A percentile compares a stretch with the other conserved stretches of the same genome.
These are phyloP conservation scores for Hydractinia symbiolongicarpus DNA, from an alignment of 30 jellyfish, hydroid and myxozoan species.

Conservation along the genomic window DNA sequence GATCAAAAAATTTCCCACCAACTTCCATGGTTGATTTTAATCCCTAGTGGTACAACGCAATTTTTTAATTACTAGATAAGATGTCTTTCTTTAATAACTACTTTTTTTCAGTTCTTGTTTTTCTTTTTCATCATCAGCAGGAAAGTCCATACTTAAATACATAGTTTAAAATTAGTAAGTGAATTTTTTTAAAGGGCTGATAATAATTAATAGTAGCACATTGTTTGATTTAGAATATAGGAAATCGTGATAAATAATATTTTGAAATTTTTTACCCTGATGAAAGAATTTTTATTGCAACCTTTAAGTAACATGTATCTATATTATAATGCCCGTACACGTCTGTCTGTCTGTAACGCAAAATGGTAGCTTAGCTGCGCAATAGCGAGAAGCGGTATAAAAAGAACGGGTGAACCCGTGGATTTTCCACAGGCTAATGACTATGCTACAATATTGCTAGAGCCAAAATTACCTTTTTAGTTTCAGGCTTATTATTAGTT, in stretches of 20 bases:
- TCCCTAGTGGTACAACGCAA: background rate
- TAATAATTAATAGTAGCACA: no score
- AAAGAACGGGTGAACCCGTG: no score
- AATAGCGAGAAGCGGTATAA: no score
- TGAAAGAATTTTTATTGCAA: background rate
- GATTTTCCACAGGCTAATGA: background rate
- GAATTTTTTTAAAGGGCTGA: no score
- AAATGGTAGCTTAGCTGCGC: no score
- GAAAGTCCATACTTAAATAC: no score
- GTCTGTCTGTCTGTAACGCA: no score
- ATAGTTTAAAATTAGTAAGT: no score
- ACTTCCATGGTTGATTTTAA: conserved; percentile 73
- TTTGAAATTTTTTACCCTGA: no score
- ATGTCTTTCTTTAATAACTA: background rate
- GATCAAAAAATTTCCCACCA: conserved; percentile 85
- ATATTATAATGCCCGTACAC: no score
- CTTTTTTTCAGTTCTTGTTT: no score
- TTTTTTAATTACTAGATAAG: background rate
- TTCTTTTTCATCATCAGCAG: no score
- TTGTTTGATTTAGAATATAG: background rate
- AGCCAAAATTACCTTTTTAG: conserved; percentile 1
- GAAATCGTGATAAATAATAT: background rate
- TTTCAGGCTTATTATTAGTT: conserved; percentile 14
- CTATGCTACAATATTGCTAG: background rate
- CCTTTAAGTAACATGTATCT: background rate